Percentiles rank a stretch among this genome's conserved stretches.
Conservation (phyloP, 2,797 vertebrate genomes). For the Lateolabrax maculatus region DNA sequence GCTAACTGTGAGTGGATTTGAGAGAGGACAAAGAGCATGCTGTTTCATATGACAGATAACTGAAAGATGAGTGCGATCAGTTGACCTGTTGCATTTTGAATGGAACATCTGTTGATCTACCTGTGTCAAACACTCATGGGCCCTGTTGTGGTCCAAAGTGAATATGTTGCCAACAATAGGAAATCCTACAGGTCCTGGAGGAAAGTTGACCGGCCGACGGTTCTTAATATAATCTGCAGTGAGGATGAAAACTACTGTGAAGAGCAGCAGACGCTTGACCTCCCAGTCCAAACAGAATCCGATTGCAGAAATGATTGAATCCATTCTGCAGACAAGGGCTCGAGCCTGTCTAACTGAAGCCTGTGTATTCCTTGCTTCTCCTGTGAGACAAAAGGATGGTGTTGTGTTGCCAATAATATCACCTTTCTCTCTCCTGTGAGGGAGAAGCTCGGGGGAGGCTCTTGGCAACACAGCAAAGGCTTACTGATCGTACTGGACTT, state of each 20-base stretch:
- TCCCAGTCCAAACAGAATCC: slow-evolving; percentile 46
- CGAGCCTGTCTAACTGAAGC: background rate
- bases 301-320: slow-evolving; percentile 33
- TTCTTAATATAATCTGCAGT: slow-evolving; percentile 65
- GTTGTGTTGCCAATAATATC: background rate
- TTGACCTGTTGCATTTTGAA: fast-evolving
- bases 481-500: background rate
- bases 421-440: background rate
- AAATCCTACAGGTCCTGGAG: slow-evolving; percentile 69
- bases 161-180: slow-evolving; percentile 74
- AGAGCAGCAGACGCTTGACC: slow-evolving; percentile 63
- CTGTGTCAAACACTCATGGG: slow-evolving; percentile 59
- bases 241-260: slow-evolving; percentile 58
- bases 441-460: background rate
- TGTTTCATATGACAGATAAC: background rate
- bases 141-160: slow-evolving; percentile 39
- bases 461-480: background rate
- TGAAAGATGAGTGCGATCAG: background rate
- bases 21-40: background rate
- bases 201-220: slow-evolving; percentile 38
- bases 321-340: slow-evolving; percentile 35
- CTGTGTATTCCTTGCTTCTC: background rate
- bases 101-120: slow-evolving; percentile 34
- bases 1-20: slow-evolving; percentile 65
- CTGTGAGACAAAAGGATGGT: background rate